Evolutionary conservation across 2,797 vertebrate species (phyloP), one percentile per base, ranked within the genome.

Genomic region (Hozukius guyotensis): DNA sequence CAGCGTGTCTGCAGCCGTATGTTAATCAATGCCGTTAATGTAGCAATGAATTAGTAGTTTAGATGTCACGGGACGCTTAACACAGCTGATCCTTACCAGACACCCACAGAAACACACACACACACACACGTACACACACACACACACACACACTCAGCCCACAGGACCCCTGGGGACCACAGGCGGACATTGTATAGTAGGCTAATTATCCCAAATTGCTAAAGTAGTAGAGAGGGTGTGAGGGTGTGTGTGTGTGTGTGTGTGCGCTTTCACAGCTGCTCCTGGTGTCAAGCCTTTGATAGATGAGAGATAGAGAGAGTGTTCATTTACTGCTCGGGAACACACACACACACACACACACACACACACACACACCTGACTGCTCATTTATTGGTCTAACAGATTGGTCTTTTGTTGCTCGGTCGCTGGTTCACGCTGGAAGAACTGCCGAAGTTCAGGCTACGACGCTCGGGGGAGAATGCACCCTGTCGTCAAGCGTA

Each of bases 31-130:
- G 92, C 89, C 85, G 95, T 96, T 96, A 96, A 96, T 96, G 95
- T 96, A 94, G 94, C 95, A 95, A 95, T 96, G 95, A 96, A 96
- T 96, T 96, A 96, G 94, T 94, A 95, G 95, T 96, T 96, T 95
- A 95, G 94, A 95, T 95, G 95, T 96, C 95, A 96, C 93, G 88
- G 94, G 95, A 96, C 94, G 93, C 92, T 96, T 95, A 95, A 94
- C 94, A 91, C 95, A 96, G 95, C 95, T 96, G 96, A 96, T 95
- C 93, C 94, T 94, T 90, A 92, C 89, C 90, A 94, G 89, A 89
- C 84, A 87, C 70, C 49, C 67, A 75, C 77, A 69, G 38, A 81
- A 64, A 83, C 68, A 76, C 36, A 38, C 36, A 1, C 36, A 1
- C 36, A 13, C 78, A 78, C 70, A 36, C 73, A 59, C 29, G 65